Conservation (phyloP, 2,888 invertebrate genomes). For the Auanema sp. region DNA sequence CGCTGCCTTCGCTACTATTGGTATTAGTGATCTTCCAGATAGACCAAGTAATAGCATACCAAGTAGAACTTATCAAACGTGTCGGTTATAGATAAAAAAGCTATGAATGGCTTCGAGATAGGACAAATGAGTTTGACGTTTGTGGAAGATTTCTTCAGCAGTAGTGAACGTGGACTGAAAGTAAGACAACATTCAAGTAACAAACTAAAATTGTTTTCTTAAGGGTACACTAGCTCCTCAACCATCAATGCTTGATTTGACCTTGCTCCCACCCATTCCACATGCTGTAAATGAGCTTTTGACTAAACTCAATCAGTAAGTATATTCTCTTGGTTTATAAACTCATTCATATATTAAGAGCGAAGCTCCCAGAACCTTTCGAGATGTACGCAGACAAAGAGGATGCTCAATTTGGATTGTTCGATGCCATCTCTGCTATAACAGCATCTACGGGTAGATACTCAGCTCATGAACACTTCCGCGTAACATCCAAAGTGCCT, state of each 20-base stretch:
- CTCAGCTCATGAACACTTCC: conserved; percentile 18
- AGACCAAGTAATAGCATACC: conserved; percentile 10
- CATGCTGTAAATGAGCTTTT: conserved; percentile 6
- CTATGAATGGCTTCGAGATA: conserved; percentile 37
- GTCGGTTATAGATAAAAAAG: conserved; percentile 22
- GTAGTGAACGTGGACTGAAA: conserved; percentile 12
- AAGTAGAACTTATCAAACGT: too few species aligned
- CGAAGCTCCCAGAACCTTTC: neutral
- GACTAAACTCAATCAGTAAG: neutral
- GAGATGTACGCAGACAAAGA: conserved; percentile 19
- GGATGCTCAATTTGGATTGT: conserved; percentile 10
- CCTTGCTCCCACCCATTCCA: neutral
- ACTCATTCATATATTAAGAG: neutral
- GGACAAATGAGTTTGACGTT: conserved; percentile 36
- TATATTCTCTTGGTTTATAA: neutral
- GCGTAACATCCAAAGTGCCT: conserved; percentile 11
- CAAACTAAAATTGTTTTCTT: neutral
- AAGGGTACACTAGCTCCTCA: conserved; percentile 7
- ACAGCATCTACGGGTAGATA: conserved; percentile 12
- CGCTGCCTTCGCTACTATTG: conserved; percentile 27
- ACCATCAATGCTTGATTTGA: conserved; percentile 16
- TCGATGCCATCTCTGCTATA: conserved; percentile 9
- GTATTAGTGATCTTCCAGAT: conserved; percentile 36
- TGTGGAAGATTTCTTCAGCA: conserved; percentile 21
- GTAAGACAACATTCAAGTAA: neutral